A percentile compares a stretch with the other conserved stretches of the same genome.
Evolutionary conservation across 2,888 invertebrate species (phyloP).

Genomic region (Phengaris arion): DNA sequence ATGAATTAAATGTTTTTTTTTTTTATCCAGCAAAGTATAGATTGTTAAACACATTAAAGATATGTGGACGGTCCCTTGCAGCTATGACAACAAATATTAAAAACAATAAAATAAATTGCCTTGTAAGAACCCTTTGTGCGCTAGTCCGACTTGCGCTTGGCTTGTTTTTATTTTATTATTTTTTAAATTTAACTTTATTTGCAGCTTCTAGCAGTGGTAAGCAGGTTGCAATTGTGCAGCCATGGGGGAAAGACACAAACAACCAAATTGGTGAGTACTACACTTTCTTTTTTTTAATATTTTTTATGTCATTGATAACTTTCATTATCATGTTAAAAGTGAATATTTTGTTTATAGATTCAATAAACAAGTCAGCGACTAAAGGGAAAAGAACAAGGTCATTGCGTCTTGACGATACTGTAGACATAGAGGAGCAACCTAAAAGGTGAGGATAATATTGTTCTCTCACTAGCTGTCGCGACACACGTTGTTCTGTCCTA

Average conservation of each 20-base stretch:
- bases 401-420: constrained; percentile 16
- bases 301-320: background rate
- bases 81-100: too few species aligned
- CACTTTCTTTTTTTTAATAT: background rate
- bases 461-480: too few species aligned
- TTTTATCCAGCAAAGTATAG: too few species aligned
- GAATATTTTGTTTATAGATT: constrained; percentile 9
- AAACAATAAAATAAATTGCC: too few species aligned
- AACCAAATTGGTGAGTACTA: constrained; percentile 50
- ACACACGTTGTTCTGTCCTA: too few species aligned
- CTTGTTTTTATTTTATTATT: too few species aligned
- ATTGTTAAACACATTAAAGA: too few species aligned
- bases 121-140: too few species aligned
- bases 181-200: background rate
- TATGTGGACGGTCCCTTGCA: too few species aligned
- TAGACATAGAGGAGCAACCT: constrained; percentile 6
- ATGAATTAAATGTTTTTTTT: too few species aligned
- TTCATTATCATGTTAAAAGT: background rate
- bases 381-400: constrained; percentile 19
- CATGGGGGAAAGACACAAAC: constrained; percentile 58
- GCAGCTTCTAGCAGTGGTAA: constrained; percentile 50
- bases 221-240: constrained; percentile 73
- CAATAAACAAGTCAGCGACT: background rate
- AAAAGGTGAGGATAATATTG: background rate
- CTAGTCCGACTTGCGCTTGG: too few species aligned